phyloP scores from a whole-genome alignment of 2,888 invertebrate species.

The Hydroisotoma schaefferi region DNA sequence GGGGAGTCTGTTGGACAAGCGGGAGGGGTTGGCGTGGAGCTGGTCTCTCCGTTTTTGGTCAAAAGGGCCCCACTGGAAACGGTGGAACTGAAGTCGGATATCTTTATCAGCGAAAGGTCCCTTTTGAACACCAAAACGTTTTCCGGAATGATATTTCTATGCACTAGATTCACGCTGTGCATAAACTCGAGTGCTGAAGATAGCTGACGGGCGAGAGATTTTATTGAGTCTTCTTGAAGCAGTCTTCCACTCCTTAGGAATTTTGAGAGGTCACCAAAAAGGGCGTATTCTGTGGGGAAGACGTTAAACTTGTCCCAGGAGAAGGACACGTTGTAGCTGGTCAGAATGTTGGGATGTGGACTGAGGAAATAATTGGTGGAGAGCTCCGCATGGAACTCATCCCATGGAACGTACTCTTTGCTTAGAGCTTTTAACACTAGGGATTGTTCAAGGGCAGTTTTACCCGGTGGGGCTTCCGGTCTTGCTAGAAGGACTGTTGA shows the following conservation, averaged over 20 bases:
- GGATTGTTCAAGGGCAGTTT: conserved; percentile 64
- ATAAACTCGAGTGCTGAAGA: conserved; percentile 72
- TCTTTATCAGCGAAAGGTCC: conserved; percentile 63
- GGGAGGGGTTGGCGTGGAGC: neutral
- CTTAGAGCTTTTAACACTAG: conserved; percentile 68
- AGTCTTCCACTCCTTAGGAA: conserved; percentile 47
- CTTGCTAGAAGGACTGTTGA: conserved; percentile 65
- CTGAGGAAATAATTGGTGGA: conserved; percentile 73
- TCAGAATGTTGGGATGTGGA: conserved; percentile 70
- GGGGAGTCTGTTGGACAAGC: neutral
- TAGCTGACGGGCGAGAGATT: conserved; percentile 71
- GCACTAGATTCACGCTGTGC: conserved; percentile 71
- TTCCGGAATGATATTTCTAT: conserved; percentile 68
- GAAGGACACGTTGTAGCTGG: conserved; percentile 69
- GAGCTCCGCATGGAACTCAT: conserved; percentile 69
- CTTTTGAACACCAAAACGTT: conserved; percentile 70
- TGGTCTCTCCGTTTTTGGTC: conserved; percentile 52
- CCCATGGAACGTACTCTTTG: conserved; percentile 58
- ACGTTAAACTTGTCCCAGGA: conserved; percentile 59
- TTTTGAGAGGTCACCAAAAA: conserved; percentile 66
- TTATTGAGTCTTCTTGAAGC: conserved; percentile 46
- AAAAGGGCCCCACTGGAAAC: conserved; percentile 60
- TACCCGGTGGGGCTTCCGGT: conserved; percentile 55
- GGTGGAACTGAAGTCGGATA: conserved; percentile 72
- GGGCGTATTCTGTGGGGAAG: conserved; percentile 70